Base-by-base conservation (phyloP, 2,888 invertebrate genomes). In the Thereva unica region DNA sequence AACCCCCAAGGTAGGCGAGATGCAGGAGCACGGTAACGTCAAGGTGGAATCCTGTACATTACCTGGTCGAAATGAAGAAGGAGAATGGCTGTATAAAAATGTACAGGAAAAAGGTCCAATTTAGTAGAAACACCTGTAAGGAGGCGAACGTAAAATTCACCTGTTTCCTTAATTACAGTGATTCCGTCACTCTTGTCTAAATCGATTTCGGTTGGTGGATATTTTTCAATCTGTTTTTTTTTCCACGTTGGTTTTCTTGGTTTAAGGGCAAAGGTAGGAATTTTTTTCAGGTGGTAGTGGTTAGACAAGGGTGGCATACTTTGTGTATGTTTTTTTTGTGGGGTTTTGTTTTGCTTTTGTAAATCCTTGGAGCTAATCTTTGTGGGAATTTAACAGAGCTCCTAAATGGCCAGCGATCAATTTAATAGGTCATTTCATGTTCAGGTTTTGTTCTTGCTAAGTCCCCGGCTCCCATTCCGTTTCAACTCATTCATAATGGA, bases 81-180 rank as follows among this genome's bases (percentile, higher is more conserved):
- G 40, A 55, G 34, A 4, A 8, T 49, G 12, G 6, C 10, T n/a
- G 9, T 12, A 12, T 38, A 53, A 37, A 42, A 56, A 42, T n/a
- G 42, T 12, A 42, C 52, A 35, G 23, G 55, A 34, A 56, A 56
- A 47, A 57, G 38, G 57, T 37, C 10, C 37, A 53, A 35, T 10
- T 38, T 35, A 52, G 4, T 9, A 23, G 35, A 35, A 34, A 44
- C 8, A 40, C 4, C 38, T 7, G n/a, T 34, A 12, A 12, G 42
- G 34, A 57, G 12, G n/a, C 4, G 44, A 53, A 9, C 23, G 10
- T 44, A 53, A 44, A 64, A 50, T 64, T 53, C 64, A 63, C 53
- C 64, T 52, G 64, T 53, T 53, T 64, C 64, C 64, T 52, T 64
- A 64, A 64, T 64, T 64, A 64, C 64, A 64, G 53, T 64, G 64